Evolutionary conservation across 2,113 vertebrate genomes (phyloP), one percentile per base, ranked within the genome.

Genomic region (Leucosticte australis): DNA sequence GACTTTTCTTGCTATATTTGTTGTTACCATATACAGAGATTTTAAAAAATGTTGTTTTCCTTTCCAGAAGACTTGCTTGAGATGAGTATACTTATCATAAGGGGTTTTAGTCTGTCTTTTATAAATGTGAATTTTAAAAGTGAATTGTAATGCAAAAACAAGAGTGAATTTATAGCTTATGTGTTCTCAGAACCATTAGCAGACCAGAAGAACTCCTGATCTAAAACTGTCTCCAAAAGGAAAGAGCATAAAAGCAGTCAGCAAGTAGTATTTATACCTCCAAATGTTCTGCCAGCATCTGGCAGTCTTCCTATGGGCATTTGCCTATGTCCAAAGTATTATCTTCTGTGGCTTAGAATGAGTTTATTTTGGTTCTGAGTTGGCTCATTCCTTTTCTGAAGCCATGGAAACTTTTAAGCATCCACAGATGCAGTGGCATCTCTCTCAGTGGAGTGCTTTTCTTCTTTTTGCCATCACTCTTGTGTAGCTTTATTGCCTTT

Each of bases 241-340:
- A 52, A 79, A 76, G 75, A 65, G 30, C 46, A 49, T 86, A 88
- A 96, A 91, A 90, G 78, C 70, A 69, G 28, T 76, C 41, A 69
- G 23, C 63, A 80, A 87, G 50, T 14, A 37, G 31, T 35, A 16
- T 83, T 95, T 93, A 53, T 88, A 49, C 50, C 21, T 85, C 70
- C 3, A 6, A 88, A 69, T 94, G 94, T 95, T 92, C 95, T 93
- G 95, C 94, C 96, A 93, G 92, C 28, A 35, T 57, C 73, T 96
- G 84, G 68, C 93, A 94, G 0, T 42, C 63, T 83, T 87, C 47
- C n/a, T 85, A 8, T 76, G 82, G 50, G 15, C 16, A 69, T 81
- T 90, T 76, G 41, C 5, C 81, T 68, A 3, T 57, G 75, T 44
- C 37, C 52, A 5, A 50, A 87, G 35, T 60, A 82, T 84, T 92